Evolutionary conservation across 1,140 invertebrate genomes (phyloP).

Genomic region (Wiebesia pumilae): DNA sequence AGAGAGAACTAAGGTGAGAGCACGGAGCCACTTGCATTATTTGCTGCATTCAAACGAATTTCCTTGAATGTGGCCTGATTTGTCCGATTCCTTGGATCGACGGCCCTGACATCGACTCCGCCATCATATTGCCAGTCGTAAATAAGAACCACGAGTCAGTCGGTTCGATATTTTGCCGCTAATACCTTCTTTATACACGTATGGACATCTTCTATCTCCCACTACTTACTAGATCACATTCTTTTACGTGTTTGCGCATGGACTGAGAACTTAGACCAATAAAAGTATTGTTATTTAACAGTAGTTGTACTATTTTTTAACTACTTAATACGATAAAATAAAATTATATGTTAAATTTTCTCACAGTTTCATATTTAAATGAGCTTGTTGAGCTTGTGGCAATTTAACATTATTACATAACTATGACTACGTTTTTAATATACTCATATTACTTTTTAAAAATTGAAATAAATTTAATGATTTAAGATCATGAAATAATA

Average conservation of each 20-base stretch:
- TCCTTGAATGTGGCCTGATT: constrained; percentile 53
- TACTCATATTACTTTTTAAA: too few relatives aligned
- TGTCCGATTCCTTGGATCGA: constrained; percentile 42
- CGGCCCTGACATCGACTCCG: constrained; percentile 52
- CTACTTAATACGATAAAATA: too few relatives aligned
- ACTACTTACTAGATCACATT: background rate
- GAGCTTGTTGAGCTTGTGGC: too few relatives aligned
- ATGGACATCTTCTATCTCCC: background rate
- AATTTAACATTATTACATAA: too few relatives aligned
- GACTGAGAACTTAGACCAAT: background rate
- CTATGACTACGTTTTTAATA: too few relatives aligned
- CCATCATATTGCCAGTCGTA: constrained; percentile 30
- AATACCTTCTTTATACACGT: constrained; percentile 10
- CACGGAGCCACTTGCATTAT: constrained; percentile 47
- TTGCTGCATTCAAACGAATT: constrained; percentile 49
- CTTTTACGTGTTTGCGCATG: background rate
- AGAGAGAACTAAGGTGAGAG: constrained; percentile 38
- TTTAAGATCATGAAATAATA: too few relatives aligned
- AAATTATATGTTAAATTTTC: too few relatives aligned
- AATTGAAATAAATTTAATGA: too few relatives aligned
- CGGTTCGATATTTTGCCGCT: constrained; percentile 45
- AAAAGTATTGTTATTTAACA: too few relatives aligned
- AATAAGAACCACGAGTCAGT: constrained; percentile 42
- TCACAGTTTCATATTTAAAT: too few relatives aligned
- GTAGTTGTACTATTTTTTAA: too few relatives aligned